Evolutionary conservation across 2,113 vertebrate genomes (phyloP), one percentile per base, ranked within the genome.

Genomic region (Phalacrocorax pelagicus): DNA sequence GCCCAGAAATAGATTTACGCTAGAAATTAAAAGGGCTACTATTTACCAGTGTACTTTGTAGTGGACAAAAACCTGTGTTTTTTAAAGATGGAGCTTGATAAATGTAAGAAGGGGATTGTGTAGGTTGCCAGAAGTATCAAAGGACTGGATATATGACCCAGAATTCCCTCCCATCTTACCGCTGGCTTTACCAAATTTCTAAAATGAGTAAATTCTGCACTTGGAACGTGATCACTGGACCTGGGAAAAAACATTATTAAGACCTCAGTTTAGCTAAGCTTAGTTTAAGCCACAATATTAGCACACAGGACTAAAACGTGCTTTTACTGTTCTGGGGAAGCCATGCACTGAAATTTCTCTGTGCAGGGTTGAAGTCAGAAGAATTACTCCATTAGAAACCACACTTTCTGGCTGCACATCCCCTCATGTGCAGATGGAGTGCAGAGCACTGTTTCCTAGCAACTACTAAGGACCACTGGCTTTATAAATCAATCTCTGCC

Each of bases 401-500:
- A 90, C 80, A 61, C 86, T 88, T 86, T 84, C 88, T 71, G 75
- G 80, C 94, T 95, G 80, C 72, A 71, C 88, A 93, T 88, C 92
- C 73, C 59, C 69, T 84, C 0, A 2, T 93, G 91, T 89, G 92
- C 88, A 90, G 94, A 84, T 55, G 59, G 75, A 95, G 96, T 26
- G 63, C 86, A 81, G 95, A 92, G 40, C 88, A 84, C 94, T 29
- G 96, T 97, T 89, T 97, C 96, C 96, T 97, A 97, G 96, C 96
- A 97, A 97, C 96, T 94, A 92, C 77, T 71, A 65, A 91, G 94
- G 94, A 93, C 90, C 77, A 93, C 80, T 96, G 94, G 86, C 73
- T 97, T 96, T 96, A 92, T 90, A 96, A 96, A 97, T 97, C 95
- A 93, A 94, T 96, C 94, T 97, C 94, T 96, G 96, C 92, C 95